phyloP scores from a whole-genome alignment of 1,140 invertebrate species.

The Saccostrea glomerata region DNA sequence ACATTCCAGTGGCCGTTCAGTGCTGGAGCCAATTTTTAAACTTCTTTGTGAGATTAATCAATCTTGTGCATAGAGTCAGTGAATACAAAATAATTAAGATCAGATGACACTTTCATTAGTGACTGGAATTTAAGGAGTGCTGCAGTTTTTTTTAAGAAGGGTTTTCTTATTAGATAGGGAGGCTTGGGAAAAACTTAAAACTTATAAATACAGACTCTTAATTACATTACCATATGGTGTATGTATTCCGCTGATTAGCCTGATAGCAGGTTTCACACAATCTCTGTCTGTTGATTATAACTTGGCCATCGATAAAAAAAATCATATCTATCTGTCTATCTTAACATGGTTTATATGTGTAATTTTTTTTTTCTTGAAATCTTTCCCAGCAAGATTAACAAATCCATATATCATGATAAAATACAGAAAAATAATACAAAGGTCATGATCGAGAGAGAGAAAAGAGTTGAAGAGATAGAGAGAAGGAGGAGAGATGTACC shows the following conservation, averaged over 20 bases:
- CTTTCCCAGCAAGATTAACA: slow-evolving; percentile 24
- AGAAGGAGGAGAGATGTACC: background rate
- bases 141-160: background rate
- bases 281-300: slow-evolving; percentile 38
- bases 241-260: slow-evolving; percentile 34
- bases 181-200: slow-evolving; percentile 38
- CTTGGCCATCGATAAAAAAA: slow-evolving; percentile 33
- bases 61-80: slow-evolving; percentile 29
- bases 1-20: slow-evolving; percentile 23
- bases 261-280: slow-evolving; percentile 33
- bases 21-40: slow-evolving; percentile 33
- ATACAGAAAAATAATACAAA: background rate
- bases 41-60: slow-evolving; percentile 33
- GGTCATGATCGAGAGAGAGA: background rate
- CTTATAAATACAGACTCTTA: slow-evolving; percentile 43
- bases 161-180: slow-evolving; percentile 28
- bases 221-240: slow-evolving; percentile 41
- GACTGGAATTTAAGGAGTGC: slow-evolving; percentile 42
- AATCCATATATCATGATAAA: slow-evolving; percentile 14
- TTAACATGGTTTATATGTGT: slow-evolving; percentile 33
- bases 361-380: slow-evolving; percentile 29
- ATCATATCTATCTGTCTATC: slow-evolving; percentile 33
- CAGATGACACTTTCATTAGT: slow-evolving; percentile 40
- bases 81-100: slow-evolving; percentile 41
- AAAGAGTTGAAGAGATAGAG: background rate